Conservation (phyloP, 2,797 vertebrate genomes). For the Allobates femoralis region DNA sequence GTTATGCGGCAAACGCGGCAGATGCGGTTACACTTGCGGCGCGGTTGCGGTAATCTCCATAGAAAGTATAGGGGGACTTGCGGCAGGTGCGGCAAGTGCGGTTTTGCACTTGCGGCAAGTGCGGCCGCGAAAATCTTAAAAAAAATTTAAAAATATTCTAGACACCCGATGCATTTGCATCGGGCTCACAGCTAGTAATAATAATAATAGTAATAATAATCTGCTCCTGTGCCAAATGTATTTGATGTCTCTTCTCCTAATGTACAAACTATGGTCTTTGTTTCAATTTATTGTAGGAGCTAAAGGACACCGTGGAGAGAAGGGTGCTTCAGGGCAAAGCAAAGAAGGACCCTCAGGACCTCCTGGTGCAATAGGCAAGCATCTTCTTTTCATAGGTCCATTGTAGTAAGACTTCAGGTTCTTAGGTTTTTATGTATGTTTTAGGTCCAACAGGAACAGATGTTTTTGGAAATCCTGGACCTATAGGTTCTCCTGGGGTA, state of each 20-base stretch:
- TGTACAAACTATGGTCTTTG: not conserved
- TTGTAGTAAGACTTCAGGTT: not conserved
- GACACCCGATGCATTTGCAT: too few relatives aligned
- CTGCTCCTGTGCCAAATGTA: not conserved
- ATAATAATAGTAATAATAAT: too few relatives aligned
- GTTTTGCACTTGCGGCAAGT: too few relatives aligned
- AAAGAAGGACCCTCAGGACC: conserved; percentile 68
- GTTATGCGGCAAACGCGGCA: too few relatives aligned
- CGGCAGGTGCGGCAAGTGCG: too few relatives aligned
- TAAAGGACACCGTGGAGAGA: conserved; percentile 71
- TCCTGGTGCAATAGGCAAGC: conserved; percentile 67
- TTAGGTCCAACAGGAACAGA: conserved; percentile 71
- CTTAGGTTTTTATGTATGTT: not conserved
- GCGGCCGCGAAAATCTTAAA: too few relatives aligned
- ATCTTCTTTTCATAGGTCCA: conserved; percentile 3
- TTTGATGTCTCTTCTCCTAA: not conserved
- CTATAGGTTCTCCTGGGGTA: conserved; percentile 66
- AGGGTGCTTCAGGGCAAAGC: conserved; percentile 62
- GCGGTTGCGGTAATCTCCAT: too few relatives aligned
- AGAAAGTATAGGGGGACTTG: too few relatives aligned
- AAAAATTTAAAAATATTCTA: too few relatives aligned
- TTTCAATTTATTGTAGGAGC: conserved; percentile 60
- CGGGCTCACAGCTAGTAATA: too few relatives aligned
- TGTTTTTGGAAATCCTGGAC: conserved; percentile 70
- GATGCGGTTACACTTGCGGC: too few relatives aligned